Evolutionary conservation across 2,888 invertebrate genomes (phyloP).

Genomic region (Synergus laeviventris): DNA sequence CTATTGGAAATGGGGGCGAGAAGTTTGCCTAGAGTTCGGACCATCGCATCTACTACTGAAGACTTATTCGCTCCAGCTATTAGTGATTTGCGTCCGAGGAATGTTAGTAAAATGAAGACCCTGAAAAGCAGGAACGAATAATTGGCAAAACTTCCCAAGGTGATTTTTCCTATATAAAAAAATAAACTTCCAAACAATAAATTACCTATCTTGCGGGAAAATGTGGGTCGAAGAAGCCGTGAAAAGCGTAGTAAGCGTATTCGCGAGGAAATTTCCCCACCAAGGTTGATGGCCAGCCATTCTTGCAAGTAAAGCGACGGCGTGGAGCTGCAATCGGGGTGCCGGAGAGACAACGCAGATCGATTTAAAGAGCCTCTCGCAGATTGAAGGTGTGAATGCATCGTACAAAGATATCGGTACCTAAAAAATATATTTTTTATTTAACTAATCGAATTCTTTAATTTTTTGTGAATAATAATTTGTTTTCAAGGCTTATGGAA

Average conservation of each 20-base stretch:
- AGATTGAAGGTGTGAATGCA: conserved; percentile 74
- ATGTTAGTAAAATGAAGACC: conserved; percentile 90
- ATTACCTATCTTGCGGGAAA: conserved; percentile 90
- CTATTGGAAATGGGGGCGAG: conserved; percentile 77
- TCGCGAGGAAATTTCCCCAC: conserved; percentile 95
- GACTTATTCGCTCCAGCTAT: conserved; percentile 78
- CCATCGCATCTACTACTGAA: conserved; percentile 81
- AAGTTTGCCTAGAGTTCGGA: conserved; percentile 80
- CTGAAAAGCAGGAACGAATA: conserved; percentile 74
- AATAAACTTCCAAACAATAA: conserved; percentile 19
- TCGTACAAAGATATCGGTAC: conserved; percentile 73
- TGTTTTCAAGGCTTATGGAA: neutral
- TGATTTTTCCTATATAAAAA: conserved; percentile 2
- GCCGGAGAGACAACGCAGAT: conserved; percentile 86
- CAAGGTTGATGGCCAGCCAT: conserved; percentile 86
- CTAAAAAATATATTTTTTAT: conserved; percentile 58
- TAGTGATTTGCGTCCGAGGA: conserved; percentile 87
- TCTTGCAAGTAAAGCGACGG: conserved; percentile 87
- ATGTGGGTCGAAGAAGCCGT: conserved; percentile 87
- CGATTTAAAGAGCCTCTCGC: conserved; percentile 84
- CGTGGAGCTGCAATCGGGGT: conserved; percentile 87
- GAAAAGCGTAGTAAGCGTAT: conserved; percentile 87
- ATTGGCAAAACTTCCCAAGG: neutral
- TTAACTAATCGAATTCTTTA: neutral
- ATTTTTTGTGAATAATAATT: conserved; percentile 14